Evolutionary conservation across 2,888 invertebrate genomes (phyloP), one percentile per base, ranked within the genome.

Genomic region (Frankliniella intonsa): DNA sequence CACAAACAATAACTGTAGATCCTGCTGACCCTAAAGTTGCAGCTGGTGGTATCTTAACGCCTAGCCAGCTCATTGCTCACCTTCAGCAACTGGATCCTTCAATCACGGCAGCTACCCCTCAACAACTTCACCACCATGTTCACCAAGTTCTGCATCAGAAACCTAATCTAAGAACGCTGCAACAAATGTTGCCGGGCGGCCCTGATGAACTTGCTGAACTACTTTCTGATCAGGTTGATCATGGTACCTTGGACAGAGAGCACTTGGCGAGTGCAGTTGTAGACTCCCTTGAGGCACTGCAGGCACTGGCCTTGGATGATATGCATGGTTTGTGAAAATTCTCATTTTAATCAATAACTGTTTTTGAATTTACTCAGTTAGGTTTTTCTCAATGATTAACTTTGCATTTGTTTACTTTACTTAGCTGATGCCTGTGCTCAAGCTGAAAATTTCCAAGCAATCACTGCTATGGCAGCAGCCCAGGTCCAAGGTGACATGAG

Each of bases 61-160:
- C 91, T 84, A 90, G 90, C 86, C 91, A 91, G 83, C 89, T 91
- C 87, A 89, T 91, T 86, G 90, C 91, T 49, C 91, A 91, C 87
- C 89, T 92, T 85, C 91, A 91, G 87, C 89, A 90, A 55, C 90
- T 90, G 86, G 90, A 90, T 86, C 90, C 90, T 80, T 89, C 89
- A 84, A 88, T 90, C 79, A 89, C 90, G 80, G 88, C 90, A 85
- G 86, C 90, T 87, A 89, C 90, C 85, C 89, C 89, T 85, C 88
- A 89, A 86, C 90, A 80, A 79, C 50, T 83, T 7, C 80, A 81
- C 62, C 82, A 83, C 81, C 82, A 82, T 65, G 82, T 82, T 11
- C 83, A 82, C 80, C 82, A 83, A 76, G 82, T 82, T 51, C 25
- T 83, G 49, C 82, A 82, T 76, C 82, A 82, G 55, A 82, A 83